phyloP scores from a whole-genome alignment of 2,113 vertebrate genomes.

The Petrocephalus zakoni region DNA sequence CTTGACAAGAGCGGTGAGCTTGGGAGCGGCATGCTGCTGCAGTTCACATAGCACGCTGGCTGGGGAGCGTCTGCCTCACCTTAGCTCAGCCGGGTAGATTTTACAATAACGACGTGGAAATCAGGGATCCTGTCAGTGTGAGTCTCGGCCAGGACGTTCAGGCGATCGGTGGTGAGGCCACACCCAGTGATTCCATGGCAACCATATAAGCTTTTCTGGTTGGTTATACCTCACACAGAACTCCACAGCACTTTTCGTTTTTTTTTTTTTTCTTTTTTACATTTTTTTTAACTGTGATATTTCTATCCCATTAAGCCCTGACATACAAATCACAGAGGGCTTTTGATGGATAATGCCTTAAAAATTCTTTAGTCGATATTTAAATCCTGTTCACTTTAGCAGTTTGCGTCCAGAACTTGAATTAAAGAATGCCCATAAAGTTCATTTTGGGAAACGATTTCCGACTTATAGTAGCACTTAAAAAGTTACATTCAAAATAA shows the following conservation, averaged over 20 bases:
- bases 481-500: not conserved
- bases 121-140: not conserved
- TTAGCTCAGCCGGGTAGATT: not conserved
- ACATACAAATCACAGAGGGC: not conserved
- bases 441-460: conserved; percentile 6
- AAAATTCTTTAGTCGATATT: not conserved
- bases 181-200: not conserved
- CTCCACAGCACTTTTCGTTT: not conserved
- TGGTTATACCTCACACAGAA: conserved; percentile 9
- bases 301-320: not conserved
- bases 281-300: not conserved
- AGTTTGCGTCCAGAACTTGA: conserved; percentile 7
- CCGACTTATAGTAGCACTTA: not conserved
- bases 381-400: conserved; percentile 1
- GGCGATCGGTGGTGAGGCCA: not conserved
- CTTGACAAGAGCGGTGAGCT: not conserved
- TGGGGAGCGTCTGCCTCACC: not conserved
- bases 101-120: not conserved
- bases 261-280: not conserved
- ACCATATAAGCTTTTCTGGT: not conserved
- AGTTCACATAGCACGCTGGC: not conserved
- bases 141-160: not conserved
- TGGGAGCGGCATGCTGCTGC: not conserved
- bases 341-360: not conserved
- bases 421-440: conserved; percentile 9